Conservation (phyloP, 1,140 invertebrate species). For the Leptinotarsa undecemlineata region DNA sequence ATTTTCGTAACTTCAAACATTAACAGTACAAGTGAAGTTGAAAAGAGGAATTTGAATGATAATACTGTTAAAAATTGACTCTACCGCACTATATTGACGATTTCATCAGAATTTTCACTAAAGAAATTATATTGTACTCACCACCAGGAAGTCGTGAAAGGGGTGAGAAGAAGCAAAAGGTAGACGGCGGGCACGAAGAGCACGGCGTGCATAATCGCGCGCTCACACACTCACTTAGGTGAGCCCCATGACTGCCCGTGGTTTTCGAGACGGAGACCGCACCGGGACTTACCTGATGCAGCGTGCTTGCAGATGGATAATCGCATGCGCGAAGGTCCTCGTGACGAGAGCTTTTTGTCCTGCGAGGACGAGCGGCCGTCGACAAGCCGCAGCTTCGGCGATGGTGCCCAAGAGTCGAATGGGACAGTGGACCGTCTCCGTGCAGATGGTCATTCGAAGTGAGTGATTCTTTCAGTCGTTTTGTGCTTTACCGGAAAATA, state of each 20-base stretch:
- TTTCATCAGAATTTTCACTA: no score
- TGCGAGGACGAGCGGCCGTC: background rate
- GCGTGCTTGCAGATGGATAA: conserved; percentile 4
- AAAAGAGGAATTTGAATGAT: no score
- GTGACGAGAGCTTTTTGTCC: conserved; percentile 3
- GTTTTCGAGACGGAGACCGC: conserved; percentile 18
- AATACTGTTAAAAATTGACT: conserved; percentile 43
- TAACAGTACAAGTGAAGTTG: no score
- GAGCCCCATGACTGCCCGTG: conserved; percentile 49
- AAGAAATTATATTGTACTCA: conserved; percentile 37
- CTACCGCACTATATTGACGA: no score
- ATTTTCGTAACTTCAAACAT: no score
- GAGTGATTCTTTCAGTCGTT: no score
- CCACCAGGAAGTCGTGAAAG: conserved; percentile 51
- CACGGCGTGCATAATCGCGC: conserved; percentile 51
- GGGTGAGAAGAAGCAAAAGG: conserved; percentile 51
- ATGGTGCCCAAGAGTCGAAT: background rate
- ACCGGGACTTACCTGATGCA: conserved; percentile 22
- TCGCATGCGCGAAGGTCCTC: conserved; percentile 24
- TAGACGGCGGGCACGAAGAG: conserved; percentile 46
- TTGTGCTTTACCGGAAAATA: no score
- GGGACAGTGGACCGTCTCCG: background rate
- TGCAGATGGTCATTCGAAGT: no score
- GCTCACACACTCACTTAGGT: conserved; percentile 49
- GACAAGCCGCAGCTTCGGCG: background rate